Base-by-base conservation (phyloP, 2,888 invertebrate species). In the Brenthis hecate region DNA sequence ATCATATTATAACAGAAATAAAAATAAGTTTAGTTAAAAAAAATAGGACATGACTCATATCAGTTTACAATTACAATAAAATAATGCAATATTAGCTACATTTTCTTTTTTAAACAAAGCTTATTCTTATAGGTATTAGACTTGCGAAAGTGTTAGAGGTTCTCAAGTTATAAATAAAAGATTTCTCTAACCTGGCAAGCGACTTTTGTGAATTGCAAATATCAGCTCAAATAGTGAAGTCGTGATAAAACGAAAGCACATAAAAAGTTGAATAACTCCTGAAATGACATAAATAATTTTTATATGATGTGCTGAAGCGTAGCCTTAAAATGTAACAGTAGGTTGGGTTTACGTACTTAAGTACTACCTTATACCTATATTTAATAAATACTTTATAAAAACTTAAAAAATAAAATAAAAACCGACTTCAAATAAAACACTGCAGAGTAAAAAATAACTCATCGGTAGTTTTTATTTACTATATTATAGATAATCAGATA, bases 101-200 rank as follows among this genome's bases (percentile, higher is more conserved):
- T 43, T 43, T 8, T 28, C 28, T 43, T 11, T 43, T 2, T 36
- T 36, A 36, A 36, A 43, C 36, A 43, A 43, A 43, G 36, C 36
- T 43, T 43, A 43, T 43, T 43, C 36, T 43, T 43, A 43, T 43
- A 43, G 60, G 32, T 60, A 48, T 56, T 70, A 60, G 32, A 50
- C n/a, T 56, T 56, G 56, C 48, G 50, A 50, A 48, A 36, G 48
- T 65, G 62, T 70, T 65, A 19, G 55, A 47, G 47, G 43, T 86
- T 84, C 76, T 83, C 82, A 85, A 85, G 88, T 87, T 91, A 92
- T 92, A 92, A 92, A 92, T 92, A 92, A 92, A 92, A 92, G 89
- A 92, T 92, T 86, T 86, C 86, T 81, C 86, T 81, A 85, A 85
- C 88, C 86, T 87, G 85, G 82, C 78, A 83, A 81, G 84, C 79